A percentile compares a stretch with the other conserved stretches of the same genome.
Conservation (phyloP, 2,113 vertebrate species). For the Nyctibius bracteatus region DNA sequence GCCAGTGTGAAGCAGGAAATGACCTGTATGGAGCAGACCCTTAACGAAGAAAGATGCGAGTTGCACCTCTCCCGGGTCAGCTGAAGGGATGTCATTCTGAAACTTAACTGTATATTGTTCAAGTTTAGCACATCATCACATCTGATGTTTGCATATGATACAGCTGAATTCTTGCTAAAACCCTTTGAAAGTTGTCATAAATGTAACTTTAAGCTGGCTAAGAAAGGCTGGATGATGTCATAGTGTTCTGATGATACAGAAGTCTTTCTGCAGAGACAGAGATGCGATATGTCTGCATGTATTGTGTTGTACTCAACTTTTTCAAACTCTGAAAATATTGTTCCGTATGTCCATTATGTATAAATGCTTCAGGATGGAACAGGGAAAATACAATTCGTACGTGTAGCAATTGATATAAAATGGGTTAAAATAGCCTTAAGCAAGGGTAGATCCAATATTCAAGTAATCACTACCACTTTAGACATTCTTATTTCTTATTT, state of each 20-base stretch:
- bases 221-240: background rate
- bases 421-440: background rate
- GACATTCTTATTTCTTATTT: background rate
- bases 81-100: background rate
- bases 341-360: background rate
- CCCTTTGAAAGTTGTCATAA: background rate
- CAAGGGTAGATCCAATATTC: background rate
- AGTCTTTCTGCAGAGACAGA: background rate
- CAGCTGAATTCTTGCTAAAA: background rate
- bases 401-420: background rate
- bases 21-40: background rate
- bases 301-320: background rate
- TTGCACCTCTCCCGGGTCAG: background rate
- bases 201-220: background rate
- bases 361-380: background rate
- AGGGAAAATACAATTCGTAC: background rate
- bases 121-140: background rate
- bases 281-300: rapidly evolving
- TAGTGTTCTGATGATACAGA: background rate
- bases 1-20: conserved; percentile 36
- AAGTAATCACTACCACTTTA: background rate
- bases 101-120: background rate
- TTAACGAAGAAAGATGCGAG: background rate
- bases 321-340: background rate
- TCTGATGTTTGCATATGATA: background rate